These are phyloP conservation scores for Lycophotia porphyrea DNA, from an alignment of 2,888 invertebrate species.

Conservation along the genomic window DNA sequence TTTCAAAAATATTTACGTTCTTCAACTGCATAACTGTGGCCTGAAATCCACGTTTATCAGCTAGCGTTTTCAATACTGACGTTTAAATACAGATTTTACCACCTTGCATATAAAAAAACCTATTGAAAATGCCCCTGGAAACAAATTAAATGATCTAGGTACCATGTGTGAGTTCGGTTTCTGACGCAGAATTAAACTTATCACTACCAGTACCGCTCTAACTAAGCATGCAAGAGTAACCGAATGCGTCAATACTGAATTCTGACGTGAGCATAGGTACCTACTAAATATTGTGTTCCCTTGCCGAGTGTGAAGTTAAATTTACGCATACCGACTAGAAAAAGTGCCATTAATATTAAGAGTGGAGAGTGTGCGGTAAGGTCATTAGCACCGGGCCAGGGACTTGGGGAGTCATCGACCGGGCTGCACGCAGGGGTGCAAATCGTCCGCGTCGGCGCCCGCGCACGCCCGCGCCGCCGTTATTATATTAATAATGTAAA, in stretches of 20 bases:
- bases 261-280: slow-evolving; percentile 9
- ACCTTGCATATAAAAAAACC: slow-evolving; percentile 20
- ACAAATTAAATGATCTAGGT: slow-evolving; percentile 25
- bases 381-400: slow-evolving; percentile 83
- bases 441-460: slow-evolving; percentile 70
- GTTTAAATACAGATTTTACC: slow-evolving; percentile 19
- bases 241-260: slow-evolving; percentile 21
- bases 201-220: slow-evolving; percentile 11
- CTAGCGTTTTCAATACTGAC: slow-evolving; percentile 13
- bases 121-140: slow-evolving; percentile 26
- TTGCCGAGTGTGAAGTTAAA: slow-evolving; percentile 15
- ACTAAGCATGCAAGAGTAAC: slow-evolving; percentile 30
- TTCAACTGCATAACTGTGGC: slow-evolving; percentile 25
- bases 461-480: slow-evolving; percentile 62
- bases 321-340: slow-evolving; percentile 64
- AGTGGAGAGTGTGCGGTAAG: slow-evolving; percentile 76
- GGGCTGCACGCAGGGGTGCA: slow-evolving; percentile 79
- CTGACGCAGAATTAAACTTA: slow-evolving; percentile 16
- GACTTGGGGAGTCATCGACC: slow-evolving; percentile 86
- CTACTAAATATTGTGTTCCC: neutral
- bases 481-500: slow-evolving; percentile 57
- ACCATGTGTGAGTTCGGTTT: slow-evolving; percentile 16
- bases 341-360: slow-evolving; percentile 75
- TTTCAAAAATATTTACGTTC: slow-evolving; percentile 20
- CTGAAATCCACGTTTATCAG: slow-evolving; percentile 27